Percentiles rank a stretch among this genome's conserved stretches.
phyloP scores from a whole-genome alignment of 1,140 invertebrate genomes.

The Armadillidium nasatum region DNA sequence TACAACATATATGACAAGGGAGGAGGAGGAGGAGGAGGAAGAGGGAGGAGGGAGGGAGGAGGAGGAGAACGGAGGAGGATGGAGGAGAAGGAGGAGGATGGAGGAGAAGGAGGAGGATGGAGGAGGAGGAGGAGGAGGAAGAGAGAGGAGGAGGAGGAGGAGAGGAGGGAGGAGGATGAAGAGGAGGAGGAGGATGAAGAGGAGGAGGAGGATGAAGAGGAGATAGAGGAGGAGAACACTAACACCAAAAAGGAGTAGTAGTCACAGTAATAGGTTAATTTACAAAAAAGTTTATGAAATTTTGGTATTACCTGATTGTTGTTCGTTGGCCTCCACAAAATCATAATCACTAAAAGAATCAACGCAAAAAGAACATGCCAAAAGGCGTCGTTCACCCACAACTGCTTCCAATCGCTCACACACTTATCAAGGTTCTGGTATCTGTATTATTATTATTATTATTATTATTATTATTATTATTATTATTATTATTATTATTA shows the following conservation, averaged over 20 bases:
- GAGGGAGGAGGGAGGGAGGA: background rate
- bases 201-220: background rate
- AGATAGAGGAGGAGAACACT: background rate
- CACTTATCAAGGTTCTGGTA: conserved; percentile 40
- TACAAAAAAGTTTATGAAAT: background rate
- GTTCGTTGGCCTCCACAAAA: conserved; percentile 87
- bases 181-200: background rate
- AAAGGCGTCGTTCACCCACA: conserved; percentile 88
- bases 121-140: background rate
- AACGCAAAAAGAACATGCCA: conserved; percentile 89
- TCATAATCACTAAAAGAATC: conserved; percentile 84
- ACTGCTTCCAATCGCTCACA: conserved; percentile 75
- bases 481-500: conserved; percentile 52
- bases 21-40: background rate
- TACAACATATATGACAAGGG: background rate
- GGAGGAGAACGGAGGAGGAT: background rate
- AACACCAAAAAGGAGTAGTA: conserved; percentile 1
- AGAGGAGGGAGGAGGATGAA: background rate
- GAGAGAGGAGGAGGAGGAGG: background rate
- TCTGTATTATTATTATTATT: conserved; percentile 19
- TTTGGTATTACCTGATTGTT: conserved; percentile 78
- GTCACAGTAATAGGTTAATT: too few relatives aligned
- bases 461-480: conserved; percentile 18
- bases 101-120: background rate
- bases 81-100: background rate